A percentile compares a stretch with the other conserved stretches of the same genome.
phyloP scores from a whole-genome alignment of 2,888 invertebrate species.

The Leucophora obtusa region DNA sequence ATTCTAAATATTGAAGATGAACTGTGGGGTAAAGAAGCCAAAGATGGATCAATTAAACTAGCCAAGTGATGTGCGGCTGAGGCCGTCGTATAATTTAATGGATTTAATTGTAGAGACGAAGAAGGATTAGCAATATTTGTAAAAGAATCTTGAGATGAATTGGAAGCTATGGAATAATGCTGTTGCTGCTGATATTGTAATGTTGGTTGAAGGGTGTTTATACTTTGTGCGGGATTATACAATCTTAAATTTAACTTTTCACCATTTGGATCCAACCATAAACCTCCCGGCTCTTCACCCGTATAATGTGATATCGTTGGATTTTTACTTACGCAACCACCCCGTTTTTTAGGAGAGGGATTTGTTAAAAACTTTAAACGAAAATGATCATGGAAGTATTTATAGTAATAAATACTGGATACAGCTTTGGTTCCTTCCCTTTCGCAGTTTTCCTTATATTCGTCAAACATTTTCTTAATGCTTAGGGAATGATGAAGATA shows the following conservation, averaged over 20 bases:
- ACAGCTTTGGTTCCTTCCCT: slow-evolving; percentile 46
- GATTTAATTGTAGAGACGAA: neutral
- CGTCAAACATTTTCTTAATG: slow-evolving; percentile 62
- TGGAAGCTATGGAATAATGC: neutral
- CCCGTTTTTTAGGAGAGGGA: slow-evolving; percentile 30
- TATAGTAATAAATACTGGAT: slow-evolving; percentile 57
- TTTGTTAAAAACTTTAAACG: slow-evolving; percentile 59
- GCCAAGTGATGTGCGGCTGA: neutral
- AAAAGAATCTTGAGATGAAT: slow-evolving; percentile 8
- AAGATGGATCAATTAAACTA: slow-evolving; percentile 17
- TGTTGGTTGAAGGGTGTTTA: neutral
- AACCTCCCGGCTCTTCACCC: slow-evolving; percentile 64
- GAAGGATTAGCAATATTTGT: neutral
- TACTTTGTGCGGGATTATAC: slow-evolving; percentile 4
- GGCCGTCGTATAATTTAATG: neutral
- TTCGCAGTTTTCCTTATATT: slow-evolving; percentile 62
- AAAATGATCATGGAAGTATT: slow-evolving; percentile 62
- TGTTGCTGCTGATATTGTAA: neutral
- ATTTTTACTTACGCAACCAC: slow-evolving; percentile 50
- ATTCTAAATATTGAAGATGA: too few species aligned
- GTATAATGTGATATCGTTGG: slow-evolving; percentile 64
- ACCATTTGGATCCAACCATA: slow-evolving; percentile 52
- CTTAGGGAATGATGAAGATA: slow-evolving; percentile 62
- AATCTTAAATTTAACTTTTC: slow-evolving; percentile 18
- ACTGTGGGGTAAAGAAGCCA: neutral